Percentiles rank a stretch among this genome's conserved stretches.
Evolutionary conservation across 2,113 vertebrate genomes (phyloP).

Genomic region (Camelus dromedarius): DNA sequence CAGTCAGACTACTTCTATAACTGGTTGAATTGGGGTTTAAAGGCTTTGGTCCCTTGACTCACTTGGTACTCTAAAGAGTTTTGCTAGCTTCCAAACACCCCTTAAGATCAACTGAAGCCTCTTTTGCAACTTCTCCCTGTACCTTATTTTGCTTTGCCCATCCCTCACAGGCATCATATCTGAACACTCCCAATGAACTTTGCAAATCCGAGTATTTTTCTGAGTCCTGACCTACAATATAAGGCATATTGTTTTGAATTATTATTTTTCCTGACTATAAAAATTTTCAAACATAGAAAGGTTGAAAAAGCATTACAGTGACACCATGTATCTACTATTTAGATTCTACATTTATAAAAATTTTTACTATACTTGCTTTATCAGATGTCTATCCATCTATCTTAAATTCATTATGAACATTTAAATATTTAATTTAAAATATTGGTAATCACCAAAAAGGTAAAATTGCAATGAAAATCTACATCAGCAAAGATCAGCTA

Average conservation of each 20-base stretch:
- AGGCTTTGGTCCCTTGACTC: background rate
- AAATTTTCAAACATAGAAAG: background rate
- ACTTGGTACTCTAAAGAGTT: background rate
- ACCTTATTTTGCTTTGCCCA: background rate
- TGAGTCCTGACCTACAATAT: background rate
- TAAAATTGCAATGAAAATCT: background rate
- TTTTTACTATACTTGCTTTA: background rate
- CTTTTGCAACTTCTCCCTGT: background rate
- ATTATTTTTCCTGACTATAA: background rate
- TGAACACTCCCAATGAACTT: background rate
- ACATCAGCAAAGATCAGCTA: background rate
- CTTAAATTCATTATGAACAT: background rate
- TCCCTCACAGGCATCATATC: too few species aligned
- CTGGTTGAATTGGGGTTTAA: background rate
- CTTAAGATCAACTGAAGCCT: background rate
- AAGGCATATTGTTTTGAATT: background rate
- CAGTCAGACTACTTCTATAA: background rate
- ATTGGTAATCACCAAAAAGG: background rate
- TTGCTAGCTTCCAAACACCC: background rate
- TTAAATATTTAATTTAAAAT: constrained; percentile 14
- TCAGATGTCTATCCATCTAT: background rate
- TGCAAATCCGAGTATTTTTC: background rate
- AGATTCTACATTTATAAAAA: background rate
- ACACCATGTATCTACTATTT: background rate
- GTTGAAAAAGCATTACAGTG: background rate